Base-by-base conservation (phyloP, 1,140 invertebrate species). In the Andrena cerasifolii region DNA sequence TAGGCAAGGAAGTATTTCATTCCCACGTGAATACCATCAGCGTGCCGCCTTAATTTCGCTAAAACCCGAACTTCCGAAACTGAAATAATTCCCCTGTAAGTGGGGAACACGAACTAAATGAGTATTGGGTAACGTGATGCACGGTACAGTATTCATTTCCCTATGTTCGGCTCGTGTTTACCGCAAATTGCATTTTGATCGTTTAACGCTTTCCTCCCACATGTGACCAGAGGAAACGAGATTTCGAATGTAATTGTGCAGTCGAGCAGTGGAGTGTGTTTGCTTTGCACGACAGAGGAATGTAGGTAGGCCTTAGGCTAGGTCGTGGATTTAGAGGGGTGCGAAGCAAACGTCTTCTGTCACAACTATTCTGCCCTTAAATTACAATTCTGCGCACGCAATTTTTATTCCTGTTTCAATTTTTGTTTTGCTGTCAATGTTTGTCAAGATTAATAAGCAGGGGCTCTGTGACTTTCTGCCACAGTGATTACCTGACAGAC, bases 141-240 rank as follows among this genome's bases (percentile, higher is more conserved):
- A 61, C 14, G 24, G 26, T 24, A 28, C 24, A 33, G n/a, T 36
- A 59, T 76, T 70, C 65, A 76, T 76, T 76, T 68, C 21, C 40
- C 31, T 70, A 16, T 59, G 16, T 33, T n/a, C 53, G n/a, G n/a
- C n/a, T n/a, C 31, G 65, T 59, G 54, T 53, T 51, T 61, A 43
- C 66, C 65, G 31, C 66, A 77, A 77, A 77, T 61, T 77, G 54
- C 66, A 71, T 71, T 70, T 70, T 70, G 45, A 77, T 70, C 54
- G 67, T 71, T 71, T 31, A 71, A 51, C 66, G 54, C 56, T 71
- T 77, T 24, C 12, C 24, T 24, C 43, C 26, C 31, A 33, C 43
- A 53, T 53, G 66, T 31, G 66, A 53, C 74, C 33, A 14, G 14
- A 0, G 14, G 26, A 61, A 71, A 71, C 54, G 65, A 71, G 74